Evolutionary conservation across 2,888 invertebrate genomes (phyloP).

Genomic region (Abscondita cerata): DNA sequence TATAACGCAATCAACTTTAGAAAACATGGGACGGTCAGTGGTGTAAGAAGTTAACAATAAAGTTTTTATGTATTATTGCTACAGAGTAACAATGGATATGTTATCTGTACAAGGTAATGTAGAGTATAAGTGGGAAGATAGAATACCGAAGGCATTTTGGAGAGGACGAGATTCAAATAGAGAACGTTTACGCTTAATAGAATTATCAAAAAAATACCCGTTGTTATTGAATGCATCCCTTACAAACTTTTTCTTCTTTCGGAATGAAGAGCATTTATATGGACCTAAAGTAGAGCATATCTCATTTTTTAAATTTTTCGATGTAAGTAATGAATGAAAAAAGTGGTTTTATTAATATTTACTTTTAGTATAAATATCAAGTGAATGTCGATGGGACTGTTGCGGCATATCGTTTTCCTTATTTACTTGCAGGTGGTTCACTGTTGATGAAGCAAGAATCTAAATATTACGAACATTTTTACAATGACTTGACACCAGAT

Average conservation of each 20-base stretch:
- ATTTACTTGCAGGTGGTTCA: conserved; percentile 86
- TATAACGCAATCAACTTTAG: conserved; percentile 87
- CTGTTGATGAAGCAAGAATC: conserved; percentile 92
- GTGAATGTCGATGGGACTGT: conserved; percentile 95
- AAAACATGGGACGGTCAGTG: conserved; percentile 88
- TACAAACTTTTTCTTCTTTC: conserved; percentile 96
- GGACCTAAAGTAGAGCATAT: conserved; percentile 85
- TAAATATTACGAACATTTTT: conserved; percentile 95
- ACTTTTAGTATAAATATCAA: conserved; percentile 90
- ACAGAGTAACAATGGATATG: conserved; percentile 84
- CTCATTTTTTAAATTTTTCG: conserved; percentile 93
- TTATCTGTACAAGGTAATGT: conserved; percentile 87
- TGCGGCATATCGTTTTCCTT: conserved; percentile 93
- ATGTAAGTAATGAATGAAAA: conserved; percentile 67
- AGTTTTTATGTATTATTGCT: too few relatives aligned
- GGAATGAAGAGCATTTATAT: conserved; percentile 81
- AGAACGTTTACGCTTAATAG: conserved; percentile 82
- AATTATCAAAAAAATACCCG: conserved; percentile 76
- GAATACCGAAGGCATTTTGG: conserved; percentile 84
- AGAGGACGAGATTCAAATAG: conserved; percentile 90
- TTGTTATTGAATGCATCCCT: conserved; percentile 88
- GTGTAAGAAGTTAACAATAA: too few relatives aligned
- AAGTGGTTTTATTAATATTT: conserved; percentile 9
- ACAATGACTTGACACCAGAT: conserved; percentile 74
- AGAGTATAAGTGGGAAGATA: conserved; percentile 74